These are phyloP conservation scores for Rhagoletis zephyria DNA, from an alignment of 1,140 invertebrate genomes.

Conservation along the genomic window DNA sequence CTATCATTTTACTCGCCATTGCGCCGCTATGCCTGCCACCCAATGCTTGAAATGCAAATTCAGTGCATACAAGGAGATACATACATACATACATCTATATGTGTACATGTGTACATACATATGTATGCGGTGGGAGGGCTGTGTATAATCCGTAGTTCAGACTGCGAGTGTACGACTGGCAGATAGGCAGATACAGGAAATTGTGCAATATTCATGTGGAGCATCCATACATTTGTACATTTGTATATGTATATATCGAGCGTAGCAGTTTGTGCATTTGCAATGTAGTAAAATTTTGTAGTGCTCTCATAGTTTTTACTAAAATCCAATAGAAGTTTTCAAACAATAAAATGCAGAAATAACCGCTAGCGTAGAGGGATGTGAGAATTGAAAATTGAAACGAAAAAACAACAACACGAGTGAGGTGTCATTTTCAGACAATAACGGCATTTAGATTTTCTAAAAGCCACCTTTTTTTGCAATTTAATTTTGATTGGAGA, in stretches of 20 bases:
- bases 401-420: too few species aligned
- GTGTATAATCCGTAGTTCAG: neutral
- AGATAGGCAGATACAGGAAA: neutral
- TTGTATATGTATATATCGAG: neutral
- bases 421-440: too few species aligned
- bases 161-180: neutral
- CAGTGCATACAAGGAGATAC: too few species aligned
- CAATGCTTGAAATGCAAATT: neutral
- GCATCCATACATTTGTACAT: neutral
- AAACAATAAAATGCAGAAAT: neutral
- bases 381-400: neutral
- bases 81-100: too few species aligned
- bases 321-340: neutral
- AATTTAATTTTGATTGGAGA: too few species aligned
- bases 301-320: neutral
- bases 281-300: too few species aligned
- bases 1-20: neutral
- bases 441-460: too few species aligned
- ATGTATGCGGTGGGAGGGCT: neutral
- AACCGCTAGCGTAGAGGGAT: neutral
- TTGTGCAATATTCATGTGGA: constrained; percentile 14
- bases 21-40: neutral
- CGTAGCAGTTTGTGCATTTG: too few species aligned
- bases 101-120: neutral
- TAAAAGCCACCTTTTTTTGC: too few species aligned